phyloP scores from a whole-genome alignment of 2,113 vertebrate species.

The Mohoua ochrocephala region DNA sequence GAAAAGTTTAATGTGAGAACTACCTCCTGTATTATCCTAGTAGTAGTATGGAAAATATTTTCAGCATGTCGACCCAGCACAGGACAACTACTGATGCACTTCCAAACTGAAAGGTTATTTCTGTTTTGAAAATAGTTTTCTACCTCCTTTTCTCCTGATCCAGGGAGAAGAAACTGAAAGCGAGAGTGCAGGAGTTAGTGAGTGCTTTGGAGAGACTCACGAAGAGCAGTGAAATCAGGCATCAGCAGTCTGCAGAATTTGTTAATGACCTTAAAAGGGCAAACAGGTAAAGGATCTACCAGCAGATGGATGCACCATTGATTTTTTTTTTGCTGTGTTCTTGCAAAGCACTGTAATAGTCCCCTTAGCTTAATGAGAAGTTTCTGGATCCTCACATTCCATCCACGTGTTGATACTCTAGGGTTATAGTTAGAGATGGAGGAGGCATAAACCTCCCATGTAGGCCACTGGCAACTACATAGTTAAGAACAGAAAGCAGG shows the following conservation, averaged over 20 bases:
- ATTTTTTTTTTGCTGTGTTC: not conserved
- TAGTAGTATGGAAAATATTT: not conserved
- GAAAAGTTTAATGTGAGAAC: not conserved
- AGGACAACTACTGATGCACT: not conserved
- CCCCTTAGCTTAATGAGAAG: not conserved
- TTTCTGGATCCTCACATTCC: not conserved
- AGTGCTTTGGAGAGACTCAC: constrained; percentile 84
- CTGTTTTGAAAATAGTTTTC: not conserved
- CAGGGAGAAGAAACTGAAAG: constrained; percentile 88
- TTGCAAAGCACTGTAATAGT: not conserved
- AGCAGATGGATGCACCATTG: not conserved
- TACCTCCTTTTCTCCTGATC: not conserved
- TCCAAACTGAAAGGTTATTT: not conserved
- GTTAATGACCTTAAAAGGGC: constrained; percentile 87
- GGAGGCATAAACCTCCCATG: not conserved
- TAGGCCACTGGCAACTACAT: not conserved
- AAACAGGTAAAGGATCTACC: constrained; percentile 79
- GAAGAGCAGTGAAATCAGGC: constrained; percentile 85
- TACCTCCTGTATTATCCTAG: not conserved
- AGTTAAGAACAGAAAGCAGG: not conserved
- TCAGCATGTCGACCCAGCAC: not conserved
- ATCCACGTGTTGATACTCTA: not conserved
- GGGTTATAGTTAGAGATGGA: not conserved
- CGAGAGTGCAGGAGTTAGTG: constrained; percentile 84
- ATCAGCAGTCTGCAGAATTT: constrained; percentile 87